Evolutionary conservation across 64 coral and sea anemone species (phyloP), one percentile per base, ranked within the genome.

Genomic region (Hydrozoanthus tunicans): DNA sequence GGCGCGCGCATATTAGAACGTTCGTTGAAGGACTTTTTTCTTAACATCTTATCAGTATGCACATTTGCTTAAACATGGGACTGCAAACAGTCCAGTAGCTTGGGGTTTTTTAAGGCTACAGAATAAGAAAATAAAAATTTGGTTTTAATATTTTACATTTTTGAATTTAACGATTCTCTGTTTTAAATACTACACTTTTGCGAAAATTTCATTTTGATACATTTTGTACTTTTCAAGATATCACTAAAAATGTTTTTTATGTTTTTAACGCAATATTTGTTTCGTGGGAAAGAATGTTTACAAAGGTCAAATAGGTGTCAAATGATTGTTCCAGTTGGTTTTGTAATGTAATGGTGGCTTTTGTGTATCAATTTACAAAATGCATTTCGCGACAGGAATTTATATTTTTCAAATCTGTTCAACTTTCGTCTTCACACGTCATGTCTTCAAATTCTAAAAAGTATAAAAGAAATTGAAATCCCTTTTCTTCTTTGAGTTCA

Each of bases 391-490:
- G 11, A 67, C 64, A 3, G 1, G 64, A 67, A 67, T 67, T 67
- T 67, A 3, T 67, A 3, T 67, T 67, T 67, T 67, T n/a, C n/a
- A 20, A 20, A 20, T 20, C 20, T 20, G 20, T 20, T 20, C 20
- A 20, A 20, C 20, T 20, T 20, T 20, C 20, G 20, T 20, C 20
- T 20, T 43, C 32, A 43, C 32, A 2, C 32, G 32, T 43, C 64
- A 67, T 67, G 64, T 67, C 64, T 67, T 67, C 64, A 67, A 67
- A 67, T 67, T 67, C 64, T 67, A 67, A 67, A 67, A 67, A 67
- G 64, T 67, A 67, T 67, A 67, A 67, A 67, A 67, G 64, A 67
- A 67, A 67, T 4, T 67, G 5, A 4, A 67, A 67, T 67, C 64
- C 64, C 5, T 67, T 67, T 67, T 67, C 5, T 67, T 67, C 64